Evolutionary conservation across 2,888 invertebrate genomes (phyloP), one percentile per base, ranked within the genome.

Genomic region (Frankliniella intonsa): DNA sequence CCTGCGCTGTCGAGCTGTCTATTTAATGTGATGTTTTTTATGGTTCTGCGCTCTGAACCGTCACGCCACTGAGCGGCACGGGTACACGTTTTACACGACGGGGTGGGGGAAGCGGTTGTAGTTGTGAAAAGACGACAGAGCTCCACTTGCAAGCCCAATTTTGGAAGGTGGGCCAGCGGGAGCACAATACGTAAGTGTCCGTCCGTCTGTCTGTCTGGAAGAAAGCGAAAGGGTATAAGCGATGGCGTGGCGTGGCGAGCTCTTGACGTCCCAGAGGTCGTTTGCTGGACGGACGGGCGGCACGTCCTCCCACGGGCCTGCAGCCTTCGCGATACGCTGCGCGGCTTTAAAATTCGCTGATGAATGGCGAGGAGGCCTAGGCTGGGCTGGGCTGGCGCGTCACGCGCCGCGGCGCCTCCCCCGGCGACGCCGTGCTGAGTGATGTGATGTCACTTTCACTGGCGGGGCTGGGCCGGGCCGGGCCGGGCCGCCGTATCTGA

Each of bases 381-480:
- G 17, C 55, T 2, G 17, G 55, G 5, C 55, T 12, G 55, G 55
- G 5, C 55, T 12, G 55, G 55, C 11, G 5, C 55, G 55, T 19
- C 55, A 38, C 38, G 62, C 62, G n/a, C 19, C 62, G 17, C 62
- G 17, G 62, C 62, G 62, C 12, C 62, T 5, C 17, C 17, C 55
- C 14, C 19, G 55, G 55, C 55, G 55, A 14, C 55, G 55, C 17
- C 17, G 17, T 19, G 10, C 55, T 12, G 69, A 76, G 22, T 25
- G 69, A 76, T 76, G 69, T 76, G 22, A 76, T 25, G 22, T 76
- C 69, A 76, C 69, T 76, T 76, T 76, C 69, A 22, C 69, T 76
- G 69, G n/a, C 22, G 69, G 22, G 69, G 69, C 25, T 2, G 55
- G 1, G 55, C 55, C 5, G 55, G 17, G 55, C 55, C 5, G 55